Evolutionary conservation across 2,888 invertebrate species (phyloP).

Genomic region (Latheticus oryzae): DNA sequence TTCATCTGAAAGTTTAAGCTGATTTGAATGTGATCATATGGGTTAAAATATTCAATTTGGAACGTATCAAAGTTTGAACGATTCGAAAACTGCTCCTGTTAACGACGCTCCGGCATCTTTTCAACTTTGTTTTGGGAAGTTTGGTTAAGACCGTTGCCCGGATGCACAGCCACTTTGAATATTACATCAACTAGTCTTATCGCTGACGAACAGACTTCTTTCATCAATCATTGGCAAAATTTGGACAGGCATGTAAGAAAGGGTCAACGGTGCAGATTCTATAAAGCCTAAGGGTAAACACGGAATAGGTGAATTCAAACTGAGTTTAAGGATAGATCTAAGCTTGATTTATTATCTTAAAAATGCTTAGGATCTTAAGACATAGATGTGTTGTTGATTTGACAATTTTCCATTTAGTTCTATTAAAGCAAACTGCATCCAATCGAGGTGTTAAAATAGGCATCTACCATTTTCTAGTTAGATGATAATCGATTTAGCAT

Average conservation of each 20-base stretch:
- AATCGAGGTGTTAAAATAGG: conserved; percentile 3
- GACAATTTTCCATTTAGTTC: neutral
- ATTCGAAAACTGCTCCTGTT: conserved; percentile 45
- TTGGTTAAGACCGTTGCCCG: conserved; percentile 29
- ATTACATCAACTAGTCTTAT: conserved; percentile 56
- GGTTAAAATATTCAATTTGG: conserved; percentile 53
- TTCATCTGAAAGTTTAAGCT: conserved; percentile 7
- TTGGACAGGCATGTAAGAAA: conserved; percentile 14
- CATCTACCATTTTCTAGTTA: conserved; percentile 32
- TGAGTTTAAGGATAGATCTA: no score
- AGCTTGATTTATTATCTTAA: no score
- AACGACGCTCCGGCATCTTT: conserved; percentile 28
- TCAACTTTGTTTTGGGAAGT: conserved; percentile 37
- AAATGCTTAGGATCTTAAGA: neutral
- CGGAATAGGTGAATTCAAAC: no score
- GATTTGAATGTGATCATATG: conserved; percentile 47
- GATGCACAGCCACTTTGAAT: conserved; percentile 48
- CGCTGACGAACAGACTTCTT: conserved; percentile 57
- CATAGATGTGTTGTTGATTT: no score
- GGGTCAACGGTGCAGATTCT: no score
- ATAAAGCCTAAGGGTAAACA: no score
- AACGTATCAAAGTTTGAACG: conserved; percentile 49
- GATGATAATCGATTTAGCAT: conserved; percentile 39
- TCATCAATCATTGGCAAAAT: conserved; percentile 57
- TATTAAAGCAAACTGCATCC: conserved; percentile 2